A percentile compares a stretch with the other conserved stretches of the same genome.
Conservation (phyloP, 2,113 vertebrate genomes). For the Rhipidura dahli region DNA sequence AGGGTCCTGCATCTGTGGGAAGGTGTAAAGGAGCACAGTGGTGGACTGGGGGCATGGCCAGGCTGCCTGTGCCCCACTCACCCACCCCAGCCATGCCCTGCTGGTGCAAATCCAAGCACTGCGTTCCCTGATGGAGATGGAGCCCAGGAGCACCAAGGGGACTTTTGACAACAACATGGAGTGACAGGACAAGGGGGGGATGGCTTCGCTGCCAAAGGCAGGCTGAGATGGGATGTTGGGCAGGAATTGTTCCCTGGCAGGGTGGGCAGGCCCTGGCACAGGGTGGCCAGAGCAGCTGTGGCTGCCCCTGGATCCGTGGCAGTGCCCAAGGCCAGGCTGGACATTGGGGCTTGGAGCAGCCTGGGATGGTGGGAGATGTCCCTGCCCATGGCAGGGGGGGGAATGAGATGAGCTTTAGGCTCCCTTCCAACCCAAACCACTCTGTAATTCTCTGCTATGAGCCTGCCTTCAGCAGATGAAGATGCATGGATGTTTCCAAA, state of each 20-base stretch:
- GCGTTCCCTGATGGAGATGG: accelerated
- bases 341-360: accelerated
- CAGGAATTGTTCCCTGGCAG: accelerated
- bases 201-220: neutral
- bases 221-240: neutral
- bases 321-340: neutral
- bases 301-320: neutral
- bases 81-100: neutral
- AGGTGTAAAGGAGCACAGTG: accelerated
- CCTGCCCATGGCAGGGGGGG: neutral
- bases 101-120: accelerated
- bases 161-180: neutral
- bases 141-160: neutral
- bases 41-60: neutral
- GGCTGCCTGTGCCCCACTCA: accelerated
- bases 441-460: neutral
- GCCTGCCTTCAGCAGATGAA: neutral
- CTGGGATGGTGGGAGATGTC: neutral
- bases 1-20: accelerated
- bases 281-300: neutral
- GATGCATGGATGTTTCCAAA: neutral
- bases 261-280: neutral
- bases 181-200: neutral
- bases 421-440: neutral
- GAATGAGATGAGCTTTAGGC: neutral